Base-by-base conservation (phyloP, 2,888 invertebrate genomes). In the Philonicus albiceps region DNA sequence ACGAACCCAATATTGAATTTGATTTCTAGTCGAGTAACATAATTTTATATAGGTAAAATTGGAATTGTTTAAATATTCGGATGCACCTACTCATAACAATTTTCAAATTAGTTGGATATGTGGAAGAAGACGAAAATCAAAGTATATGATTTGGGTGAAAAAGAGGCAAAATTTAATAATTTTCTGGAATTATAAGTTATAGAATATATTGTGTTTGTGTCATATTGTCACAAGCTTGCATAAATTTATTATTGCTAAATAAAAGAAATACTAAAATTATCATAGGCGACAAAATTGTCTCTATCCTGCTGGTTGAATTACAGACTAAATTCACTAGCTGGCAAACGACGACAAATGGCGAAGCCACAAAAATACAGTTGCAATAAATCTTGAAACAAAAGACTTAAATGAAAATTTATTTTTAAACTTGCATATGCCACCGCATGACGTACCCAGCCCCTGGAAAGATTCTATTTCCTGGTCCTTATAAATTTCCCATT, bases 401-500 rank as follows among this genome's bases (percentile, higher is more conserved):
- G 27, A 11, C 64, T 64, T 64, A 64, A 64, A 64, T 64, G 64
- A 27, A 64, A 64, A 64, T 64, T 64, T 64, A 64, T 64, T 64
- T 64, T 64, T 27, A 64, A 64, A 64, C 64, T 64, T 64, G 64
- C 64, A 64, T 19, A 64, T 64, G 64, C 27, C 64, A 64, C 64
- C 22, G 11, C 64, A 64, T 64, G 64, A 64, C 64, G 27, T 19
- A 8, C 8, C 64, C 64, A 64, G 19, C 49, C 22, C 49, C 55
- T 40, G 31, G 34, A n/a, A 55, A 55, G 13, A 81, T 53, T 13
- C n/a, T 19, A 81, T 81, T 81, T 55, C 34, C 30, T 13, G 34
- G 31, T 81, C 53, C 34, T 34, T 81, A 81, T 81, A 81, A 55
- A 81, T 81, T 81, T 81, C 19, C 16, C 16, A 81, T 34, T 31